These are phyloP conservation scores for Atherix ibis DNA, from an alignment of 2,888 invertebrate genomes.

Conservation along the genomic window DNA sequence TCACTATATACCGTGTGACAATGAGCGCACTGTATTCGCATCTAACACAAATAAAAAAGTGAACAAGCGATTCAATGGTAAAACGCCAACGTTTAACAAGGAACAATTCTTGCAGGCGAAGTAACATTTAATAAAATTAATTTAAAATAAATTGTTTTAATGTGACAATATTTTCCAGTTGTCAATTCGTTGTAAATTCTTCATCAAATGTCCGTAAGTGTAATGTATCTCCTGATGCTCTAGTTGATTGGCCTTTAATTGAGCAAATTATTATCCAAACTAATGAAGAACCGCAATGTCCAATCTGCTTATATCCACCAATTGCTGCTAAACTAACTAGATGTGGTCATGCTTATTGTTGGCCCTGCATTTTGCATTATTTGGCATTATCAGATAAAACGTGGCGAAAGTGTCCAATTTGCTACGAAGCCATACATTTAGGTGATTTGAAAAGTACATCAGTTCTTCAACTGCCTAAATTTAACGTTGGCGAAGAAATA, in stretches of 20 bases:
- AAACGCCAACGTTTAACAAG: conserved; percentile 50
- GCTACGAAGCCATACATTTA: conserved; percentile 65
- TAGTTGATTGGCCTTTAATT: conserved; percentile 82
- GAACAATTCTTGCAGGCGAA: conserved; percentile 90
- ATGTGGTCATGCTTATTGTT: conserved; percentile 93
- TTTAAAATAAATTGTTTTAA: conserved; percentile 3
- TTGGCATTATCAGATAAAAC: conserved; percentile 69
- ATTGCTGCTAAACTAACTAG: conserved; percentile 80
- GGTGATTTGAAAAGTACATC: conserved; percentile 66
- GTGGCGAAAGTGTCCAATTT: conserved; percentile 83
- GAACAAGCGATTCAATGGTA: conserved; percentile 12
- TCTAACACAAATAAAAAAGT: conserved; percentile 14
- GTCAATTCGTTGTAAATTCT: conserved; percentile 85
- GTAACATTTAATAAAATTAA: conserved; percentile 37
- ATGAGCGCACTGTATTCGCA: conserved; percentile 17
- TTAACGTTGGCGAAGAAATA: conserved; percentile 46
- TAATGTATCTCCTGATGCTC: conserved; percentile 61
- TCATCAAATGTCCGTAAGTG: conserved; percentile 50
- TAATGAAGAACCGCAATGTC: conserved; percentile 58
- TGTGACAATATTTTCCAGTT: conserved; percentile 38
- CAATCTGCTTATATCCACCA: conserved; percentile 81
- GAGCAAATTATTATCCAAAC: conserved; percentile 73
- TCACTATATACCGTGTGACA: conserved; percentile 54
- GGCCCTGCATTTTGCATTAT: conserved; percentile 89
- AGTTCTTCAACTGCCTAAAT: conserved; percentile 23